Evolutionary conservation across 2,797 vertebrate genomes (phyloP).

Genomic region (Amniataba percoides): DNA sequence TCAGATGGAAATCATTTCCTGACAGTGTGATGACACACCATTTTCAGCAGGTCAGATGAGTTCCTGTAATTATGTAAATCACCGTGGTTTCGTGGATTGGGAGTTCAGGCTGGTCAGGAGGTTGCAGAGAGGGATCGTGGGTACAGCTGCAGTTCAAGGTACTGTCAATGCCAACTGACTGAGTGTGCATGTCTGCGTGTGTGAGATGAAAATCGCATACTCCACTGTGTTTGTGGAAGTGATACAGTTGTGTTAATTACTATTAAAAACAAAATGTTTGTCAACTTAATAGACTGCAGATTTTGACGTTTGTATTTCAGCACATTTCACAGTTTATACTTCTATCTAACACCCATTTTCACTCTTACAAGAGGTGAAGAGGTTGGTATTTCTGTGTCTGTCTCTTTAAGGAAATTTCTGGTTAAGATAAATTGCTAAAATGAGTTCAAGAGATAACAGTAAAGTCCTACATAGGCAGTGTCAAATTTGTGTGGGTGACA

Average conservation of each 20-base stretch:
- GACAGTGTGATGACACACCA: slow-evolving; percentile 58
- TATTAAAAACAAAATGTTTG: background rate
- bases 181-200: slow-evolving; percentile 24
- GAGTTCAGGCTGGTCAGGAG: slow-evolving; percentile 52
- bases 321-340: no score
- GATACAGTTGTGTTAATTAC: background rate
- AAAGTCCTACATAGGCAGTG: background rate
- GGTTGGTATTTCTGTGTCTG: background rate
- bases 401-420: background rate
- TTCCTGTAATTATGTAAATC: slow-evolving; percentile 79
- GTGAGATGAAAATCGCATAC: slow-evolving; percentile 12
- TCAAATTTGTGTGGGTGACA: background rate
- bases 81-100: slow-evolving; percentile 5
- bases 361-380: background rate
- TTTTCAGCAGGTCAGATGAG: slow-evolving; percentile 63
- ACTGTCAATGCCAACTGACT: slow-evolving; percentile 44
- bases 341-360: background rate
- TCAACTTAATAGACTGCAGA: background rate
- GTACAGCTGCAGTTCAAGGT: slow-evolving; percentile 56
- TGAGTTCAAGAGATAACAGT: background rate
- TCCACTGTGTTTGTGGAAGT: background rate
- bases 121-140: slow-evolving; percentile 44
- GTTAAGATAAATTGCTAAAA: background rate
- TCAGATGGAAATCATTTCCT: slow-evolving; percentile 58
- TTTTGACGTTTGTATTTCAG: background rate